A percentile compares a stretch with the other conserved stretches of the same genome.
Conservation (phyloP, 2,797 vertebrate species). For the Heliangelus exortis region DNA sequence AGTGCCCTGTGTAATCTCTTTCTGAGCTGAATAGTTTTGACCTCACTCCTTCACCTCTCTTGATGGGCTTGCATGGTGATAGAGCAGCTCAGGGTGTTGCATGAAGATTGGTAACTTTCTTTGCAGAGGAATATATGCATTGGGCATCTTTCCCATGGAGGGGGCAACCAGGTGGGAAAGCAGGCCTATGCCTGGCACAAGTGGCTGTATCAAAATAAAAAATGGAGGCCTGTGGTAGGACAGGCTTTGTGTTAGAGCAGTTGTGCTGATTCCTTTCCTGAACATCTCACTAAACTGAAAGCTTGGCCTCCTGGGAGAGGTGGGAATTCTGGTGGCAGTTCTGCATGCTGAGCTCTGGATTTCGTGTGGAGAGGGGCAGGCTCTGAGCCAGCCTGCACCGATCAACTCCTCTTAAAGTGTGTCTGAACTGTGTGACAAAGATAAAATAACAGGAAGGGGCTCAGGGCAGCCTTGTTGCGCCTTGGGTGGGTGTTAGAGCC, state of each 20-base stretch:
- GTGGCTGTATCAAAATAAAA: neutral
- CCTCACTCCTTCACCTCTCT: slow-evolving; percentile 13
- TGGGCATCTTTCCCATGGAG: neutral
- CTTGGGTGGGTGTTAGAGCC: neutral
- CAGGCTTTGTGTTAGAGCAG: neutral
- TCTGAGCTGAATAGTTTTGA: slow-evolving; percentile 30
- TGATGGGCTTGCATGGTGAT: neutral
- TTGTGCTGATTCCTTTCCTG: neutral
- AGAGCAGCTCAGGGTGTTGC: neutral
- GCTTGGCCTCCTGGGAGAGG: neutral
- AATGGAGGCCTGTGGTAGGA: neutral
- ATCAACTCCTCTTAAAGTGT: neutral
- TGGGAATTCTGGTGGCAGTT: neutral
- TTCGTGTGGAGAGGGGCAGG: neutral
- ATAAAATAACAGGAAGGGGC: neutral
- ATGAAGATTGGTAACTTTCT: neutral
- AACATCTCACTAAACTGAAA: neutral
- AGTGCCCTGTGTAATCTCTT: slow-evolving; percentile 17
- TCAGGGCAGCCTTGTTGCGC: neutral
- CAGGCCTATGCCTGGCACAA: neutral
- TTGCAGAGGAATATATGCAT: neutral
- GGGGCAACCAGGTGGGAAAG: neutral
- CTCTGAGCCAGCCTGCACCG: neutral
- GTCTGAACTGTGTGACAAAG: neutral
- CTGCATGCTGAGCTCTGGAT: neutral